Conservation (phyloP, 23 tunicate species). For the Ascidia mentula region DNA sequence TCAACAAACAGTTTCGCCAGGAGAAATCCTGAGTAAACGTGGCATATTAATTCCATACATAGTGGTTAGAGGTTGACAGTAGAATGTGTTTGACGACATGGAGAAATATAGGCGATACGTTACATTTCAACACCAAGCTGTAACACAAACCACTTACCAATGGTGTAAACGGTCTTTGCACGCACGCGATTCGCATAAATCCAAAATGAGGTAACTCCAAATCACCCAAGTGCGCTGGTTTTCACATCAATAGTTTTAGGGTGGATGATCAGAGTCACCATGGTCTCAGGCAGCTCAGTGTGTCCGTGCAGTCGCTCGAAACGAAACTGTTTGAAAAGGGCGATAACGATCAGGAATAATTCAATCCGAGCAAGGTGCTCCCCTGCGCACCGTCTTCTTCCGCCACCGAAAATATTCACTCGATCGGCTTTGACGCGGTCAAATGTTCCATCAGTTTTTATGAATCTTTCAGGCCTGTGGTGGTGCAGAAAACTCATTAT, state of each 20-base stretch:
- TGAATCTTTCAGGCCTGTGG: constrained; percentile 53
- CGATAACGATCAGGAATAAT: constrained; percentile 28
- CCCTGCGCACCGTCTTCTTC: constrained; percentile 71
- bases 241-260: constrained; percentile 27
- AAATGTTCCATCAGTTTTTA: constrained; percentile 27
- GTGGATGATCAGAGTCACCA: constrained; percentile 4
- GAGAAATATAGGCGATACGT: no score
- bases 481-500: neutral
- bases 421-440: constrained; percentile 29
- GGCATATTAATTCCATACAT: no score
- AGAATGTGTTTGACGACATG: no score
- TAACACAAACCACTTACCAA: no score
- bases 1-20: no score
- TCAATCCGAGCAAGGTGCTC: constrained; percentile 41
- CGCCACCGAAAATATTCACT: constrained; percentile 60
- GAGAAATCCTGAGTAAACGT: no score
- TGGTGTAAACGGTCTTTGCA: no score
- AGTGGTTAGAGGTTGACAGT: no score
- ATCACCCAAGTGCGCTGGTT: constrained; percentile 6
- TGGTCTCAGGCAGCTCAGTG: constrained; percentile 16
- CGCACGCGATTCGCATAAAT: no score
- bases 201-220: neutral
- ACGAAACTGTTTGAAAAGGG: constrained; percentile 8
- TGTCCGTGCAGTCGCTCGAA: constrained; percentile 13
- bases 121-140: no score